These are phyloP conservation scores for Aselliscus stoliczkanus DNA, from an alignment of 2,797 vertebrate genomes.

Conservation along the genomic window DNA sequence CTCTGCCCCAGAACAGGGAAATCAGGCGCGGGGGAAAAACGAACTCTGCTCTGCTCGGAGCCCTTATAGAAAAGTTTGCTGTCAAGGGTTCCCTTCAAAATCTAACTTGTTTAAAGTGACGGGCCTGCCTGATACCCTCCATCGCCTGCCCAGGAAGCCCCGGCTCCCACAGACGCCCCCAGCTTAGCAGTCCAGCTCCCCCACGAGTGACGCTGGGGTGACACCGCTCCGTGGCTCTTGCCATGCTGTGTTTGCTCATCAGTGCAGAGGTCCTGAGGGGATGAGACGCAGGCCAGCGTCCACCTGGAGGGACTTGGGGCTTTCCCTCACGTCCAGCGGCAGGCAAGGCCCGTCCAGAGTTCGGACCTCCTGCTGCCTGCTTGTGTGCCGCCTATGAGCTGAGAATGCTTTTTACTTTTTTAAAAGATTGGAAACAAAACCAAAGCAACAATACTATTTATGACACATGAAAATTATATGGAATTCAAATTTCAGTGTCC, in stretches of 20 bases:
- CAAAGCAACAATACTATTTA: neutral
- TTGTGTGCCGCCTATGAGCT: neutral
- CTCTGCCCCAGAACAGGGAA: neutral
- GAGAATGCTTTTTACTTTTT: neutral
- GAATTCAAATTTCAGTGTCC: neutral
- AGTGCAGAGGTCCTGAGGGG: constrained; percentile 51
- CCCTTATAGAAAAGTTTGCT: neutral
- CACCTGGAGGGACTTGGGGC: constrained; percentile 28
- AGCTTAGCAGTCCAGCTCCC: too few species aligned
- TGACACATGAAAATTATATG: neutral
- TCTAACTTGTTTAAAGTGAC: neutral
- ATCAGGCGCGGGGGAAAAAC: neutral
- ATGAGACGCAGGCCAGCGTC: neutral
- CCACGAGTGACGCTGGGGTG: rapidly evolving
- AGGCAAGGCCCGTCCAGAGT: neutral
- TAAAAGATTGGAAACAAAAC: neutral
- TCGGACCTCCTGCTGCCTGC: neutral
- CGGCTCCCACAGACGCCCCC: neutral
- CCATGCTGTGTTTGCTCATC: neutral
- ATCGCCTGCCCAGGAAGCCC: neutral
- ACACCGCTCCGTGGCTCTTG: rapidly evolving
- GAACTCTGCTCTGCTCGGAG: neutral
- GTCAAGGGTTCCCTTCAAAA: neutral
- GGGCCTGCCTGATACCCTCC: neutral
- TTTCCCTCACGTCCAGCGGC: neutral